These are phyloP conservation scores for Sebastes minor DNA, from an alignment of 2,797 vertebrate species.

Conservation along the genomic window DNA sequence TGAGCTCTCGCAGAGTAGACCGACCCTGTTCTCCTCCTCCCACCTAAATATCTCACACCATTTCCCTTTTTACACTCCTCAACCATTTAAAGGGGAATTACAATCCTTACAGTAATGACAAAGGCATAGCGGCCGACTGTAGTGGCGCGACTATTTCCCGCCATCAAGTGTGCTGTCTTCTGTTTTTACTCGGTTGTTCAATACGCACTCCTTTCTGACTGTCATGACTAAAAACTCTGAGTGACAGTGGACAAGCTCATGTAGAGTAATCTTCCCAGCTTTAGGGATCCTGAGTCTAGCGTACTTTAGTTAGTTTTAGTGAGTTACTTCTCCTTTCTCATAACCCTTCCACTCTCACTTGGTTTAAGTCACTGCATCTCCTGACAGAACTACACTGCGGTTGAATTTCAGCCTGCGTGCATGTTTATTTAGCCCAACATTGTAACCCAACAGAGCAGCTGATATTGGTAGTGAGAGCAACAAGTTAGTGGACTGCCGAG, in stretches of 20 bases:
- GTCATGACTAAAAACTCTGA: background rate
- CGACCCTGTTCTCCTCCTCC: constrained; percentile 1
- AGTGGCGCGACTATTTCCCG: no score
- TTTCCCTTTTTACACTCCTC: background rate
- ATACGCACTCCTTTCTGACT: background rate
- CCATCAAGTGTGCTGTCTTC: background rate
- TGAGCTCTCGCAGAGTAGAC: constrained; percentile 5
- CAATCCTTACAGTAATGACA: background rate
- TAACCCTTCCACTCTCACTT: no score
- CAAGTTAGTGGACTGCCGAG: no score
- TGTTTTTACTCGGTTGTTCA: background rate
- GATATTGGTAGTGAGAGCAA: no score
- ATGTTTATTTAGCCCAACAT: no score
- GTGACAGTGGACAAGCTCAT: background rate
- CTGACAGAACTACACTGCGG: no score
- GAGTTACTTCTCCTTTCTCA: no score
- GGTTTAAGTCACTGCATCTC: no score
- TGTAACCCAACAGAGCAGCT: no score
- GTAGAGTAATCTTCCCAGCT: background rate
- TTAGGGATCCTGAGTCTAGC: background rate
- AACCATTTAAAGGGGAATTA: background rate
- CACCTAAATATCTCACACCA: background rate
- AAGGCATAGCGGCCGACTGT: background rate
- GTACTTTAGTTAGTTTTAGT: no score
- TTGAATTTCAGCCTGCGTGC: no score